phyloP scores from a whole-genome alignment of 2,113 vertebrate species.

The Mirounga angustirostris region DNA sequence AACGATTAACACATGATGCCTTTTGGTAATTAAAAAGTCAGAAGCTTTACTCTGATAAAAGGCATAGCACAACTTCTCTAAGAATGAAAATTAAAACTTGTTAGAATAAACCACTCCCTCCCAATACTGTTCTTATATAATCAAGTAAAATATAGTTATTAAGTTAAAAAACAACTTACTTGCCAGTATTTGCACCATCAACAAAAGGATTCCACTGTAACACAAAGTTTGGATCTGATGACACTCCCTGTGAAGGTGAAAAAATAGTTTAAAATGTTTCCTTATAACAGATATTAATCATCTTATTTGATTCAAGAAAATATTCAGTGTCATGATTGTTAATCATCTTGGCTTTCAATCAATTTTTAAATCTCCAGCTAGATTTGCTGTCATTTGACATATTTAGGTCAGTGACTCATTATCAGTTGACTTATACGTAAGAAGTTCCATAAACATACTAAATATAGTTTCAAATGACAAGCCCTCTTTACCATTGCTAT shows the following conservation, averaged over 20 bases:
- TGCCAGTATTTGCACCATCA: constrained; percentile 91
- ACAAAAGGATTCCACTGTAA: constrained; percentile 96
- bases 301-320: constrained; percentile 35
- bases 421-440: constrained; percentile 38
- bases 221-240: constrained; percentile 92
- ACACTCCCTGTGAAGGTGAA: constrained; percentile 90
- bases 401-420: constrained; percentile 61
- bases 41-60: constrained; percentile 30
- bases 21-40: constrained; percentile 19
- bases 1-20: constrained; percentile 37
- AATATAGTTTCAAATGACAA: constrained; percentile 34
- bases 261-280: constrained; percentile 65
- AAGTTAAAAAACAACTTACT: constrained; percentile 73
- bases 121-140: constrained; percentile 41
- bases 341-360: constrained; percentile 11
- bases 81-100: constrained; percentile 47
- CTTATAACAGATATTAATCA: constrained; percentile 21
- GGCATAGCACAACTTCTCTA: not conserved
- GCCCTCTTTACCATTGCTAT: not conserved
- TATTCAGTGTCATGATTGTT: not conserved
- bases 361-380: constrained; percentile 23
- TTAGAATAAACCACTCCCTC: not conserved
- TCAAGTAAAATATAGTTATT: constrained; percentile 38
- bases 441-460: constrained; percentile 52
- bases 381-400: constrained; percentile 47